A percentile compares a stretch with the other conserved stretches of the same genome.
Evolutionary conservation across 2,888 invertebrate genomes (phyloP).

Genomic region (Sericinus montela): DNA sequence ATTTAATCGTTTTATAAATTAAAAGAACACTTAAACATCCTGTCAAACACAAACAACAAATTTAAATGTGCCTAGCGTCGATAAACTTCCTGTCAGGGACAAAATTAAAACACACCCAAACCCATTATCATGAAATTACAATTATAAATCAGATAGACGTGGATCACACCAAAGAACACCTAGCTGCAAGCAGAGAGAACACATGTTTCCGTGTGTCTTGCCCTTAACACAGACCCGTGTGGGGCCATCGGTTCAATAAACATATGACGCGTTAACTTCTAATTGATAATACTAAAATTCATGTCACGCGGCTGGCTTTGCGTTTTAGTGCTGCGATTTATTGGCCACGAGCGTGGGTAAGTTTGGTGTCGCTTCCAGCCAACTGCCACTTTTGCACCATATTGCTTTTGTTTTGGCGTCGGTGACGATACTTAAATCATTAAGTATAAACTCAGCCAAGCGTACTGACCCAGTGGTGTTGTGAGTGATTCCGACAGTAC

Average conservation of each 20-base stretch:
- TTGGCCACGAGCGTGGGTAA: slow-evolving; percentile 30
- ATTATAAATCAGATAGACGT: not conserved
- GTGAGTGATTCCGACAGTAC: not conserved
- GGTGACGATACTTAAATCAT: not conserved
- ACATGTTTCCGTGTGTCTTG: slow-evolving; percentile 6
- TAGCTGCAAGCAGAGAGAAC: not conserved
- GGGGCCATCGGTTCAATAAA: slow-evolving; percentile 11
- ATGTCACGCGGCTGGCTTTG: slow-evolving; percentile 20
- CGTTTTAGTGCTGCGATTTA: slow-evolving; percentile 33
- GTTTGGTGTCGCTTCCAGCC: slow-evolving; percentile 13
- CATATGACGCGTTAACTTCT: slow-evolving; percentile 13
- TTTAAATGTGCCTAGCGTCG: slow-evolving; percentile 12
- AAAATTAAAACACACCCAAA: not conserved
- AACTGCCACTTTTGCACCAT: slow-evolving; percentile 10
- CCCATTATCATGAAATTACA: slow-evolving; percentile 16
- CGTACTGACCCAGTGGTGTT: not conserved
- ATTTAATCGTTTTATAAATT: too few relatives aligned
- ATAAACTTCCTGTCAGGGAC: slow-evolving; percentile 9
- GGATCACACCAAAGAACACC: not conserved
- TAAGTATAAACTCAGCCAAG: not conserved
- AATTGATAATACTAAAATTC: slow-evolving; percentile 24
- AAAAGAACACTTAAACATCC: too few relatives aligned
- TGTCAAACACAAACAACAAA: not conserved
- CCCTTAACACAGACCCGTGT: slow-evolving; percentile 2
- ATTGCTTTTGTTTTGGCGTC: not conserved